A percentile compares a stretch with the other conserved stretches of the same genome.
These are phyloP conservation scores for Lampris megalopsis DNA, from an alignment of 2,113 vertebrate genomes.

Conservation along the genomic window DNA sequence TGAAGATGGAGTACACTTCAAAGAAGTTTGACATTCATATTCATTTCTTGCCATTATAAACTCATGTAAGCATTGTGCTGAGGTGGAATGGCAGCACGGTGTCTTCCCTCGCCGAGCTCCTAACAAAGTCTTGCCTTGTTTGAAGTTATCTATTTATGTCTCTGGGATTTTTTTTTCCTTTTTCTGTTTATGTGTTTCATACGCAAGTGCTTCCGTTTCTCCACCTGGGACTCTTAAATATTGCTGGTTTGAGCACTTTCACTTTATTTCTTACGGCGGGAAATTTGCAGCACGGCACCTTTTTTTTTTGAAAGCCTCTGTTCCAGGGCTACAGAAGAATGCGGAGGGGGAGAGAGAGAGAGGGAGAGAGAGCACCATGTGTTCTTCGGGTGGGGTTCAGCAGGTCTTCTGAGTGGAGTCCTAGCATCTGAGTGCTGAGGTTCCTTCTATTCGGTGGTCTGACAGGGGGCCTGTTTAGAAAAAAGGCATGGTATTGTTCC, in stretches of 20 bases:
- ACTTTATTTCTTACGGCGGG: constrained; percentile 47
- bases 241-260: constrained; percentile 80
- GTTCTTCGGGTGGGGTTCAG: constrained; percentile 54
- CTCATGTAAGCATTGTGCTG: too few species aligned
- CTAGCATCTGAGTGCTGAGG: constrained; percentile 64
- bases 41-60: neutral
- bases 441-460: constrained; percentile 58
- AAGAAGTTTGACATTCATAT: neutral
- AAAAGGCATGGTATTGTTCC: constrained; percentile 67
- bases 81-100: constrained; percentile 23
- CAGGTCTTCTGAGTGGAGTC: constrained; percentile 42
- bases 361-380: constrained; percentile 15
- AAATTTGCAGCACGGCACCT: constrained; percentile 75
- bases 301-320: constrained; percentile 49
- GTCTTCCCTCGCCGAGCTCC: constrained; percentile 29
- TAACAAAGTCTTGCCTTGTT: constrained; percentile 62
- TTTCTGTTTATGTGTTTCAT: constrained; percentile 70
- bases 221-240: constrained; percentile 77
- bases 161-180: constrained; percentile 51
- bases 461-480: constrained; percentile 60
- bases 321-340: constrained; percentile 50
- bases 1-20: too few species aligned
- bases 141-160: constrained; percentile 77
- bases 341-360: neutral
- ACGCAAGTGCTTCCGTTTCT: constrained; percentile 64